phyloP scores from a whole-genome alignment of 2,888 invertebrate species.

The Andrena hattorfiana region DNA sequence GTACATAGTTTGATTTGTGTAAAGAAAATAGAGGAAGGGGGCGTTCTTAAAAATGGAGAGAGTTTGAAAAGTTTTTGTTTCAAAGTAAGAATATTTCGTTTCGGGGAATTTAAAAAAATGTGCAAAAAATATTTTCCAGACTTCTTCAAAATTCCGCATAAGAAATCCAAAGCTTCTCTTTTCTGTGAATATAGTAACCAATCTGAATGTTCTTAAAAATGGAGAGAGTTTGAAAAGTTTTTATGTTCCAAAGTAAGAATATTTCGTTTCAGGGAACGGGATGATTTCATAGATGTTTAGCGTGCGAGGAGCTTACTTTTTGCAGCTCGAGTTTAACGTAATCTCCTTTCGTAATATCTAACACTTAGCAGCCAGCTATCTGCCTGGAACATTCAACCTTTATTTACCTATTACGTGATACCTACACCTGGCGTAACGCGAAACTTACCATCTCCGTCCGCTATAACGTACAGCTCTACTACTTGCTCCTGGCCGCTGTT shows the following conservation, averaged over 20 bases:
- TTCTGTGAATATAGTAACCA: no score
- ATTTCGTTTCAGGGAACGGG: background rate
- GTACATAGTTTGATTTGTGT: no score
- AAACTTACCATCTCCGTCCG: slow-evolving; percentile 17
- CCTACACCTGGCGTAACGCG: slow-evolving; percentile 12
- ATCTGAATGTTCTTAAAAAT: no score
- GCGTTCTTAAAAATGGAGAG: no score
- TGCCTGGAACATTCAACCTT: slow-evolving; percentile 8
- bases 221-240: no score
- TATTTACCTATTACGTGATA: slow-evolving; percentile 34
- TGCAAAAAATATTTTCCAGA: no score
- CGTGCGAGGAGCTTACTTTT: background rate
- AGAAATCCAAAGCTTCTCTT: no score
- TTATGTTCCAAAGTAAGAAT: background rate
- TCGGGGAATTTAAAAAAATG: no score
- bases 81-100: background rate
- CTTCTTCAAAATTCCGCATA: no score
- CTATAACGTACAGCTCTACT: slow-evolving; percentile 12
- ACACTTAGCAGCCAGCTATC: slow-evolving; percentile 14
- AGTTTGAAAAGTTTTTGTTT: background rate
- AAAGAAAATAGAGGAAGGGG: no score
- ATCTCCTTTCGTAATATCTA: slow-evolving; percentile 15
- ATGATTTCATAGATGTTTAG: background rate
- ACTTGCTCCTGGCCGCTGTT: slow-evolving; percentile 11
- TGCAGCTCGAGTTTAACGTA: background rate